Conservation (phyloP, 2,888 invertebrate species). For the Terebella lapidaria region DNA sequence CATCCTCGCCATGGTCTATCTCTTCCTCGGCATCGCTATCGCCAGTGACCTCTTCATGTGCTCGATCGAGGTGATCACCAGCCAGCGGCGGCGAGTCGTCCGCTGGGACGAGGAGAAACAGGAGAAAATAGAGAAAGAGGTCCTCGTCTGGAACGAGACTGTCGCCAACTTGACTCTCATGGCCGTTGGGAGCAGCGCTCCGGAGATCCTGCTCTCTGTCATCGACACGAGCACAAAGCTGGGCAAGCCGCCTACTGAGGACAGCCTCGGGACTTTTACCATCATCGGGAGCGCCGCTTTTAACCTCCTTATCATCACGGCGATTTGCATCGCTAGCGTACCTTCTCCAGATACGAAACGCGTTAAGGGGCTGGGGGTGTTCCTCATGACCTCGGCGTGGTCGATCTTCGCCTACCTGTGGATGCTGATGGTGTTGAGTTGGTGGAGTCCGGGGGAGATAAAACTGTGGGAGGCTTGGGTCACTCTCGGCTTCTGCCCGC, state of each 20-base stretch:
- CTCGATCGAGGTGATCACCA: constrained; percentile 48
- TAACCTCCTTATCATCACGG: constrained; percentile 47
- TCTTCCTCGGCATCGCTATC: constrained; percentile 47
- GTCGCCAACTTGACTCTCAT: constrained; percentile 49
- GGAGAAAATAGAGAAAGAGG: constrained; percentile 37
- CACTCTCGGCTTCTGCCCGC: constrained; percentile 41
- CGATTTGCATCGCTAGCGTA: constrained; percentile 43
- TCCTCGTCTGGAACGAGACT: constrained; percentile 49
- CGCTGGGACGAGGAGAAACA: constrained; percentile 42
- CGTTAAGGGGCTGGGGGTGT: constrained; percentile 45
- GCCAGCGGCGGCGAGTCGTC: constrained; percentile 39
- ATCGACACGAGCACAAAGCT: constrained; percentile 31
- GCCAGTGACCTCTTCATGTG: constrained; percentile 49
- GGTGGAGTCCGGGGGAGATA: constrained; percentile 35
- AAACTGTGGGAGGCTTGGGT: constrained; percentile 47
- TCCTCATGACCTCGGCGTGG: constrained; percentile 40
- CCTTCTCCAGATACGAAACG: constrained; percentile 22
- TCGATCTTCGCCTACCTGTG: constrained; percentile 50
- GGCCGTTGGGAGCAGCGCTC: constrained; percentile 49
- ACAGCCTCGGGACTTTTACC: constrained; percentile 45
- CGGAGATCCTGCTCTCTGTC: constrained; percentile 45
- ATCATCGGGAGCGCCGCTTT: constrained; percentile 50
- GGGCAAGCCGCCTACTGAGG: constrained; percentile 22
- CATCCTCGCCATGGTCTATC: constrained; percentile 39
- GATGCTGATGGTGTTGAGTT: constrained; percentile 44